These are phyloP conservation scores for Steinernema carpocapsae DNA, from an alignment of 2,888 invertebrate species.

Conservation along the genomic window DNA sequence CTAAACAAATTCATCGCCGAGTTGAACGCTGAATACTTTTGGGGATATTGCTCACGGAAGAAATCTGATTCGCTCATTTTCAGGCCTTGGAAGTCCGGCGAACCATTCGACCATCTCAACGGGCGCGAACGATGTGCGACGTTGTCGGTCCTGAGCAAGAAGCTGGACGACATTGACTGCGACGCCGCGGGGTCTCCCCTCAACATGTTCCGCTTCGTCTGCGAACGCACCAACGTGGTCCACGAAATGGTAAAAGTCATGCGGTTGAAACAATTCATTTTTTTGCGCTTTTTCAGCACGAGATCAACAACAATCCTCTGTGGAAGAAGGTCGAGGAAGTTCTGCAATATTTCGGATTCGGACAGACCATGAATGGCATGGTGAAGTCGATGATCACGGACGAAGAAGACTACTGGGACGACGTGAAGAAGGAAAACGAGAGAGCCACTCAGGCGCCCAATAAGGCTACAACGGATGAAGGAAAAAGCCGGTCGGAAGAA, in stretches of 20 bases:
- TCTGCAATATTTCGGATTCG: conserved; percentile 52
- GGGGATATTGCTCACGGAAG: too few relatives aligned
- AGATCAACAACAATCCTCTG: conserved; percentile 52
- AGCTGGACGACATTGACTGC: conserved; percentile 55
- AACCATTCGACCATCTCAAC: conserved; percentile 50
- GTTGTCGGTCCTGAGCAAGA: conserved; percentile 45
- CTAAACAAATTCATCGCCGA: too few relatives aligned
- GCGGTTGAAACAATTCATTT: background rate
- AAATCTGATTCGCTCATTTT: too few relatives aligned
- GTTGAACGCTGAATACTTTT: too few relatives aligned
- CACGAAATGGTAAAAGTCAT: conserved; percentile 45
- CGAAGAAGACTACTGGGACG: conserved; percentile 48
- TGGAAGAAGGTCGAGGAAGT: conserved; percentile 57
- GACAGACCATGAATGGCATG: conserved; percentile 40
- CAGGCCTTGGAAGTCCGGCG: conserved; percentile 48
- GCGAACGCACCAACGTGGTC: conserved; percentile 48
- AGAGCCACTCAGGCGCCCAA: background rate
- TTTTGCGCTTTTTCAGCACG: conserved; percentile 46
- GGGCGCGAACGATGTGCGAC: conserved; percentile 55
- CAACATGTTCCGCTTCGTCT: conserved; percentile 49
- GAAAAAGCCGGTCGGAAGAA: background rate
- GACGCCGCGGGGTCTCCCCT: conserved; percentile 44
- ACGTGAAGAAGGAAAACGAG: conserved; percentile 34
- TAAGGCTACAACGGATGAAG: background rate
- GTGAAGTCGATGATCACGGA: conserved; percentile 38